phyloP scores from a whole-genome alignment of 2,797 vertebrate species.

The Anolis apletophallus region DNA sequence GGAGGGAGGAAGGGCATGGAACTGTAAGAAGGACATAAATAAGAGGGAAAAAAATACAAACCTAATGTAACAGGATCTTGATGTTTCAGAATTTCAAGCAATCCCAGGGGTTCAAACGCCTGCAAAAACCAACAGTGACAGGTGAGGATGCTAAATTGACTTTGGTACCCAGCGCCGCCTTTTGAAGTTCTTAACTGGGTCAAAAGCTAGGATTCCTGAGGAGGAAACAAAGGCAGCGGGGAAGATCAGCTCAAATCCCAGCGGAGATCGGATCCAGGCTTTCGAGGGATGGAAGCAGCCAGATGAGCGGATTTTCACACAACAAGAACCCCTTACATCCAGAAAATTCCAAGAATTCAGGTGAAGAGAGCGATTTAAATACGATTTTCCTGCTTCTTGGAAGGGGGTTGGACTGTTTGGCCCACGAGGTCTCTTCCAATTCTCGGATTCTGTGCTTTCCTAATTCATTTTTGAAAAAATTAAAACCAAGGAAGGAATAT shows the following conservation, averaged over 20 bases:
- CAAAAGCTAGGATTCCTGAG: background rate
- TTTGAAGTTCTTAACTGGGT: background rate
- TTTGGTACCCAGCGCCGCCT: conserved; percentile 7
- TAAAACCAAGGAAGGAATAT: background rate
- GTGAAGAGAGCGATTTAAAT: background rate
- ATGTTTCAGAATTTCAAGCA: background rate
- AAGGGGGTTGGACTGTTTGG: too few species aligned
- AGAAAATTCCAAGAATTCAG: background rate
- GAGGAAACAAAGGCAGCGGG: background rate
- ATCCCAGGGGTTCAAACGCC: background rate
- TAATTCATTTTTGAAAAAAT: background rate
- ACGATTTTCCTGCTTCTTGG: too few species aligned
- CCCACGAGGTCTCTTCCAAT: too few species aligned
- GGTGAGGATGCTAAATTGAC: background rate
- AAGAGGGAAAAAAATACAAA: background rate
- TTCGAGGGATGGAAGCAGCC: background rate
- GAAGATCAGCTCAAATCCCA: background rate
- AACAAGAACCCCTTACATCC: background rate
- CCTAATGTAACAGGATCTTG: conserved; percentile 1
- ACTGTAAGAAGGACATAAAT: background rate
- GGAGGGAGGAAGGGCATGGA: too few species aligned
- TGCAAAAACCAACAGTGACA: background rate
- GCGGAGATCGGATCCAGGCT: background rate
- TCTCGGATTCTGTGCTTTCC: too few species aligned
- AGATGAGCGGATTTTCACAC: background rate